Conservation (phyloP, 92 coral and sea anemone species). For the Heteractis magnifica region DNA sequence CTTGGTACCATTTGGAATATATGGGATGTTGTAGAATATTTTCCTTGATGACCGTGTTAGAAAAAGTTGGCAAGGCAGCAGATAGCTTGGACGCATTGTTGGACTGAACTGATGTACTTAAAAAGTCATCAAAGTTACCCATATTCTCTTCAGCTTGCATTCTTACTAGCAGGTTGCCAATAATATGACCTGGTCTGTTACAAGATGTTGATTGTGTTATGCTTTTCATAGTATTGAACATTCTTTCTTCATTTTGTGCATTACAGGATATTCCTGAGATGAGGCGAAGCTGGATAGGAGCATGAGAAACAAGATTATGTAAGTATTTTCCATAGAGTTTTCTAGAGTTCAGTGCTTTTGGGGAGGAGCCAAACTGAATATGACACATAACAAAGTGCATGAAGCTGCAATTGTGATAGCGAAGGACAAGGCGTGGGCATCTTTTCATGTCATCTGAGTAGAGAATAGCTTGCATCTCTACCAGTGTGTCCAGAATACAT, state of each 20-base stretch:
- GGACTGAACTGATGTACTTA: not conserved
- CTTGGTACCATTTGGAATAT: conserved; percentile 18
- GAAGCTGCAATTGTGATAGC: conserved; percentile 36
- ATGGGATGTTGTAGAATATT: conserved; percentile 1
- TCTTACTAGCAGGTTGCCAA: conserved; percentile 36
- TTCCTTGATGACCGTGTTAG: conserved; percentile 16
- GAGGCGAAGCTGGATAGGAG: not conserved
- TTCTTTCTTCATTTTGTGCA: not conserved
- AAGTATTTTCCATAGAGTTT: conserved; percentile 56
- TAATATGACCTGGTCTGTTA: conserved; percentile 44
- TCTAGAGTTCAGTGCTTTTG: conserved; percentile 17
- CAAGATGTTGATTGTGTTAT: conserved; percentile 51
- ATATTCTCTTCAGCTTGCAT: conserved; percentile 39
- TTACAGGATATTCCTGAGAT: too few relatives aligned
- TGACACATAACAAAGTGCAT: conserved; percentile 32
- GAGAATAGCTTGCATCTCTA: too few relatives aligned
- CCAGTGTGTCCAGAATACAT: conserved; percentile 24
- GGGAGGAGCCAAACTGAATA: conserved; percentile 32
- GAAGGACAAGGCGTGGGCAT: conserved; percentile 26
- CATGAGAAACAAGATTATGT: conserved; percentile 37
- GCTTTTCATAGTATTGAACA: conserved; percentile 40
- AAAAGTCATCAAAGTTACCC: conserved; percentile 17
- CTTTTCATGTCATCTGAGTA: too few relatives aligned
- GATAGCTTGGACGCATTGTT: conserved; percentile 14
- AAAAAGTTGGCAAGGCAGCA: not conserved